Evolutionary conservation across 2,797 vertebrate species (phyloP), one percentile per base, ranked within the genome.

Genomic region (Eupleurogrammus muticus): DNA sequence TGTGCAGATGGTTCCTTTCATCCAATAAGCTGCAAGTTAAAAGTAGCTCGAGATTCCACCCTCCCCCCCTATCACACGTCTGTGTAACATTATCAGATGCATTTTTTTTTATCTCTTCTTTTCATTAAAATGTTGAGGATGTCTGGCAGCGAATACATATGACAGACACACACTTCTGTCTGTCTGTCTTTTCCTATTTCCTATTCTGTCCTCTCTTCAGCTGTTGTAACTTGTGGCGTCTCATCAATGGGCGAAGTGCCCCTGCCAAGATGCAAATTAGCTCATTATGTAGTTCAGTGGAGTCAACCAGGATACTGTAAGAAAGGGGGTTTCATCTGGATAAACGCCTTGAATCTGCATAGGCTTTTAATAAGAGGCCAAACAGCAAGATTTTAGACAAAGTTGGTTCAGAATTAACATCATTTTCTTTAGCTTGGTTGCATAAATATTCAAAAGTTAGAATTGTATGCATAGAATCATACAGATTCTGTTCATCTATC

Each of bases 181-280:
- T 40, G 14, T 75, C 69, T 56, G 35, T 65, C 21, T 8, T 48
- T n/a, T 3, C 24, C 47, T 16, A 16, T 14, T 16, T 11, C 17
- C 35, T 20, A 36, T 23, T 72, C 50, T 55, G 51, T 46, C 48
- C 56, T 57, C 52, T 58, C 58, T 63, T 62, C 57, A 70, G 53
- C 44, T 52, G 56, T 67, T 77, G 70, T 49, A 36, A 28, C 75
- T 49, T 49, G 52, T 44, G 50, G 55, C 55, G 34, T 81, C 73
- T 80, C 76, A 86, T 93, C 84, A 89, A 58, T 86, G 70, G 73
- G 24, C 50, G 58, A 73, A 79, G 74, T 28, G 3, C 71, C 77
- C 58, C 57, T 81, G 80, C 86, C 82, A 81, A 90, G 87, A 92
- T 90, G 87, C 76, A 89, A 90, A 92, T 92, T 73, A 84, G 77